phyloP scores from a whole-genome alignment of 2,797 vertebrate genomes.

The Diglossa cyanea region DNA sequence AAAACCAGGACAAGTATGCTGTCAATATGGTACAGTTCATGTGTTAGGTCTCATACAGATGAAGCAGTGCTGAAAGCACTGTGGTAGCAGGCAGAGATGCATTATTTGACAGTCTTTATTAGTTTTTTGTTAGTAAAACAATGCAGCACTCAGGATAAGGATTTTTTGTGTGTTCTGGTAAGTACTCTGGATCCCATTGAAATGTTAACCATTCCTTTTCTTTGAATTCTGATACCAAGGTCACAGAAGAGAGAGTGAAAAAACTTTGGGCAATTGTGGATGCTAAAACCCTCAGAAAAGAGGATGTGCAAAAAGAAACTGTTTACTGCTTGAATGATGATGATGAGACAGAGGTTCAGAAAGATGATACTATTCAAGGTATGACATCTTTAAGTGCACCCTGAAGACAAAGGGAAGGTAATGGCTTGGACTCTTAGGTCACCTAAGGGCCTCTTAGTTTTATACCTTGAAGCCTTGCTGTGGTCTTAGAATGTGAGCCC shows the following conservation, averaged over 20 bases:
- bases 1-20: not conserved
- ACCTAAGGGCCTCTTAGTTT: not conserved
- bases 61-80: not conserved
- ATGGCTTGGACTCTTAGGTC: not conserved
- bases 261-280: constrained; percentile 88
- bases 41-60: not conserved
- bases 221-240: constrained; percentile 72
- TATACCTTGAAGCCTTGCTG: not conserved
- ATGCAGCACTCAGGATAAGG: not conserved
- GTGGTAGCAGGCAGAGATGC: not conserved
- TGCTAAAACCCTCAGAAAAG: constrained; percentile 82
- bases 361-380: constrained; percentile 94
- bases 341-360: constrained; percentile 91
- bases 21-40: not conserved
- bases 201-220: not conserved
- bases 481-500: not conserved
- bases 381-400: not conserved
- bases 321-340: constrained; percentile 94
- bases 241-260: constrained; percentile 85
- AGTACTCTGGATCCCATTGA: not conserved
- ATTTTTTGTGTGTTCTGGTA: not conserved
- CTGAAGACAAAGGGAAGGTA: not conserved
- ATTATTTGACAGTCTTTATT: not conserved
- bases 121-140: not conserved
- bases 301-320: constrained; percentile 87